Conservation (phyloP, 2,888 invertebrate genomes). For the Drosophila macrospina region DNA sequence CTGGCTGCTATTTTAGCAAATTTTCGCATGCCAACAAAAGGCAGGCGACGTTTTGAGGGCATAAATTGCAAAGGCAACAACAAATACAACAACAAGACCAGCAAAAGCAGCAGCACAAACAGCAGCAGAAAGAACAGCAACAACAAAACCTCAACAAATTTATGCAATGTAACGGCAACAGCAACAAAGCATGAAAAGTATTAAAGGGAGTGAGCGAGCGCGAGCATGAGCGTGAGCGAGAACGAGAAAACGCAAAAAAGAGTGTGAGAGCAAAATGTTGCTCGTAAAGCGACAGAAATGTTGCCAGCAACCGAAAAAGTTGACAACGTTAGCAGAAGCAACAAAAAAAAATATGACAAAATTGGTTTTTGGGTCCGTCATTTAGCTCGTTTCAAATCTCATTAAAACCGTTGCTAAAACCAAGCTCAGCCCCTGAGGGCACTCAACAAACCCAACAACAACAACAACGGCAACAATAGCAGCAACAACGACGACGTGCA, state of each 20-base stretch:
- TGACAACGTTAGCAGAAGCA: constrained; percentile 35
- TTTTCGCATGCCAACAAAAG: constrained; percentile 70
- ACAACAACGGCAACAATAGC: constrained; percentile 4
- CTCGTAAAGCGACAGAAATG: constrained; percentile 59
- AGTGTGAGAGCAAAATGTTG: constrained; percentile 62
- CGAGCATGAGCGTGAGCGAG: background rate
- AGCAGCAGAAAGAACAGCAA: constrained; percentile 24
- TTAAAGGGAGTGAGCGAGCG: constrained; percentile 16
- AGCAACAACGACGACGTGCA: constrained; percentile 32
- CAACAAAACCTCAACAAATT: constrained; percentile 70
- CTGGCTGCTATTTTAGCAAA: constrained; percentile 76
- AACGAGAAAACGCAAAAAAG: constrained; percentile 20
- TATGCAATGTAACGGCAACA: constrained; percentile 69
- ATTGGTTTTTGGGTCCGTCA: constrained; percentile 52
- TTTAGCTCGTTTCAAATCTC: constrained; percentile 58
- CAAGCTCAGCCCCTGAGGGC: constrained; percentile 25
- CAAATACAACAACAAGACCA: constrained; percentile 29
- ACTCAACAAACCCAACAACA: background rate
- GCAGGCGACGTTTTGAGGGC: constrained; percentile 67
- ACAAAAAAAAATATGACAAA: constrained; percentile 32
- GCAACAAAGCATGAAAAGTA: constrained; percentile 43
- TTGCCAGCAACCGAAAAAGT: constrained; percentile 49
- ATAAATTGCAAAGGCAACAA: constrained; percentile 71
- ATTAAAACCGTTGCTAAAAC: constrained; percentile 60
- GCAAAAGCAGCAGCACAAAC: constrained; percentile 22